Conservation (phyloP, 2,888 invertebrate genomes). For the Altica lythri region DNA sequence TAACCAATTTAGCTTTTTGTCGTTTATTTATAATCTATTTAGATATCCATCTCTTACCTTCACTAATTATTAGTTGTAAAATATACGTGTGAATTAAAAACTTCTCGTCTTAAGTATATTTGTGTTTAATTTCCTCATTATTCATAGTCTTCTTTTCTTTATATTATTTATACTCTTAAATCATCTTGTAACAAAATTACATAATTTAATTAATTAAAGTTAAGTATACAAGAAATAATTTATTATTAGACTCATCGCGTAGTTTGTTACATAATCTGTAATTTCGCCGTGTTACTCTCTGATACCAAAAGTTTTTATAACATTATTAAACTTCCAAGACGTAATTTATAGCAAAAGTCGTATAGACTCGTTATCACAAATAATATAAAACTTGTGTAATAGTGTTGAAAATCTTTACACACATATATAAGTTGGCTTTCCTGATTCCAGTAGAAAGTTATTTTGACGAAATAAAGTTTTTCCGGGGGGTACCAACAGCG, state of each 20-base stretch:
- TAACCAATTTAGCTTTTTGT: no score
- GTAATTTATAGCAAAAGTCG: constrained; percentile 20
- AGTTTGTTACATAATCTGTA: constrained; percentile 9
- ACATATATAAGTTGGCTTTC: neutral
- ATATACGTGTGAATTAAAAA: no score
- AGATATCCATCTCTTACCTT: no score
- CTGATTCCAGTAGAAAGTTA: no score
- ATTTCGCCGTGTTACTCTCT: constrained; percentile 6
- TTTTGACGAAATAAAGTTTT: constrained; percentile 31
- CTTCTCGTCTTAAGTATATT: no score
- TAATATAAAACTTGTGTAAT: constrained; percentile 24
- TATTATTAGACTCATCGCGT: constrained; percentile 1
- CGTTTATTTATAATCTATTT: no score
- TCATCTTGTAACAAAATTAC: no score
- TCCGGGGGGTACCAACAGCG: constrained; percentile 17
- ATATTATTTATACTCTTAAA: no score
- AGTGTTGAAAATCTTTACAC: constrained; percentile 17
- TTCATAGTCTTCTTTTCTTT: no score
- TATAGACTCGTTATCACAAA: constrained; percentile 17
- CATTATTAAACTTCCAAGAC: constrained; percentile 14
- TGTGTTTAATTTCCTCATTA: no score
- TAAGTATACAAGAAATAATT: constrained; percentile 1
- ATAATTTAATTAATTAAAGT: no score
- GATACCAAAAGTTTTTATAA: constrained; percentile 16
- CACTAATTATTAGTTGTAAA: no score